phyloP scores from a whole-genome alignment of 2,797 vertebrate species.

The Setipinna tenuifilis region DNA sequence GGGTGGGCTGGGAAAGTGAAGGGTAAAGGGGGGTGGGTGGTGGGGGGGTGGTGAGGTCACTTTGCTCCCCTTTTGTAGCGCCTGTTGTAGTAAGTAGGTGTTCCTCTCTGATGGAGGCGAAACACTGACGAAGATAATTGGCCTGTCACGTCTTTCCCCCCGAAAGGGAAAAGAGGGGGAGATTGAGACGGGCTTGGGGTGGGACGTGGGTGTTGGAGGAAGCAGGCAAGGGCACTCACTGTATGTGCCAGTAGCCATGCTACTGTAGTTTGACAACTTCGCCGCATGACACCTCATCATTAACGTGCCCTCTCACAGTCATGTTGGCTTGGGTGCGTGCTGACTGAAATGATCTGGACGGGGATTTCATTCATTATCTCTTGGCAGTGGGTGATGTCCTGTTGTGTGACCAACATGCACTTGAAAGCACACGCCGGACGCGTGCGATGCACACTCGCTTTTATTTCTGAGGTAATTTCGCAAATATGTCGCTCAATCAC shows the following conservation, averaged over 20 bases:
- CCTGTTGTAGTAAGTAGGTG: too few species aligned
- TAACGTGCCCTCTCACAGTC: background rate
- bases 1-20: too few species aligned
- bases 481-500: slow-evolving; percentile 8
- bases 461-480: background rate
- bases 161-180: too few species aligned
- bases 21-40: too few species aligned
- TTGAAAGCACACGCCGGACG: background rate
- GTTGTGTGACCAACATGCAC: background rate
- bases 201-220: too few species aligned
- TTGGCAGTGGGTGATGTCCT: background rate
- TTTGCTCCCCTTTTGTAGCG: too few species aligned
- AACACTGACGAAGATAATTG: too few species aligned
- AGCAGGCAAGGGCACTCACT: too few species aligned
- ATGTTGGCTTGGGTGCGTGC: background rate
- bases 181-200: too few species aligned
- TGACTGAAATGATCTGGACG: background rate
- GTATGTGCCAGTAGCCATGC: background rate
- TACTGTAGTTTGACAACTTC: background rate
- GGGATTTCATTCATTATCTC: background rate
- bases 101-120: too few species aligned
- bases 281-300: background rate
- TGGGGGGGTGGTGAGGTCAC: too few species aligned
- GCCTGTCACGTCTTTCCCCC: too few species aligned
- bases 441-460: background rate